Percentiles rank a stretch among this genome's conserved stretches.
phyloP scores from a whole-genome alignment of 2,797 vertebrate genomes.

The Gallinago solitaria region DNA sequence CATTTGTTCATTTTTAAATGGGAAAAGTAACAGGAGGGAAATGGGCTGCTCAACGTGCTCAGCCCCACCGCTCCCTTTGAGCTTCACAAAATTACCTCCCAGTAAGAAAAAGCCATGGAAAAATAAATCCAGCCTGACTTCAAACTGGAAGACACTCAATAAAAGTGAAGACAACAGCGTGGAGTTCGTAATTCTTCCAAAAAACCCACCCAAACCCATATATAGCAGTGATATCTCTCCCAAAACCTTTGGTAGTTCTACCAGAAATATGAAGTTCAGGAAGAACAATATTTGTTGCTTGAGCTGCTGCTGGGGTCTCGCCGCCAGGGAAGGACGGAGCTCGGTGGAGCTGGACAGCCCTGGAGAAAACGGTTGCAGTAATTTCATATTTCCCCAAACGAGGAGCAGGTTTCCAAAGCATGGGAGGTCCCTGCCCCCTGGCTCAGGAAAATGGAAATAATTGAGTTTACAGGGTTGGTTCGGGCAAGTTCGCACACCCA shows the following conservation, averaged over 20 bases:
- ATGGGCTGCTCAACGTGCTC: not conserved
- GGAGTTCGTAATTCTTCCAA: not conserved
- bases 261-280: not conserved
- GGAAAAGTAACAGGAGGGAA: not conserved
- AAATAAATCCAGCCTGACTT: not conserved
- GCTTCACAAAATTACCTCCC: not conserved
- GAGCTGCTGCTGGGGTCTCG: not conserved
- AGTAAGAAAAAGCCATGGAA: not conserved
- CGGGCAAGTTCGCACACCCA: not conserved
- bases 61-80: accelerated
- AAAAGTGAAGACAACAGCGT: not conserved
- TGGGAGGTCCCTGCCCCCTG: accelerated
- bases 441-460: not conserved
- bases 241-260: not conserved
- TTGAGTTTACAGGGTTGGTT: not conserved
- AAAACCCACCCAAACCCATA: not conserved
- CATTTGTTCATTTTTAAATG: not conserved
- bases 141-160: not conserved
- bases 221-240: not conserved
- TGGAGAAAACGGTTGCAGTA: not conserved
- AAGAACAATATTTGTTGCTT: not conserved
- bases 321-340: not conserved
- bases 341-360: not conserved
- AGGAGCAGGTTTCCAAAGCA: not conserved
- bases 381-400: not conserved